Conservation (phyloP, 2,113 vertebrate species). For the Amblyornis subalaris region DNA sequence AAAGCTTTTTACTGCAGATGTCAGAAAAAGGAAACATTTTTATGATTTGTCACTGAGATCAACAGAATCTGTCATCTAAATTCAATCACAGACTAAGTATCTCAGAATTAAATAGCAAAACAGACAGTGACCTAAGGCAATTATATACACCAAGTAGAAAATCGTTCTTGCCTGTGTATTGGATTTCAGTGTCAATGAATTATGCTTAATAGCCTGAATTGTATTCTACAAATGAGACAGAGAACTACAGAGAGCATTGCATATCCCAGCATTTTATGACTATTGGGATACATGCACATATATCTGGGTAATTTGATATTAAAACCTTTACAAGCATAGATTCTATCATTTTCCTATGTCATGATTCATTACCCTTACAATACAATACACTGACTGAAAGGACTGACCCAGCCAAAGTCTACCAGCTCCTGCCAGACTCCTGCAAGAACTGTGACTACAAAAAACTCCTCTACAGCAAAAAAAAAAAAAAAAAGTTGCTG, state of each 20-base stretch:
- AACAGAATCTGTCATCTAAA: not conserved
- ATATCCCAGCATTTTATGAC: not conserved
- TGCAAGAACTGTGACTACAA: not conserved
- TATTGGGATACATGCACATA: not conserved
- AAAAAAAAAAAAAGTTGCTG: not conserved
- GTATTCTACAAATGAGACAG: not conserved
- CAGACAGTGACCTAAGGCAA: not conserved
- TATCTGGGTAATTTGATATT: not conserved
- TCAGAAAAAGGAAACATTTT: not conserved
- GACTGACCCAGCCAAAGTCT: not conserved
- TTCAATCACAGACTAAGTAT: not conserved
- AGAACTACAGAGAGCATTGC: not conserved
- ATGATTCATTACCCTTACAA: not conserved
- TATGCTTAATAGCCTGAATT: not conserved
- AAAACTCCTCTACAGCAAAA: not conserved
- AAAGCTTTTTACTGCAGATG: not conserved
- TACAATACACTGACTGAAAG: not conserved
- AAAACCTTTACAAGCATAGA: not conserved
- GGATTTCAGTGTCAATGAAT: slow-evolving; percentile 15
- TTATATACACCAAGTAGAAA: not conserved
- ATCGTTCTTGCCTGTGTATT: not conserved
- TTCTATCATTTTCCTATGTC: not conserved
- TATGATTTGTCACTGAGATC: not conserved
- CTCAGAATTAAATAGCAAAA: not conserved
- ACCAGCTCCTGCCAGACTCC: not conserved